These are phyloP conservation scores for Poecile atricapillus DNA, from an alignment of 2,113 vertebrate species.

Conservation along the genomic window DNA sequence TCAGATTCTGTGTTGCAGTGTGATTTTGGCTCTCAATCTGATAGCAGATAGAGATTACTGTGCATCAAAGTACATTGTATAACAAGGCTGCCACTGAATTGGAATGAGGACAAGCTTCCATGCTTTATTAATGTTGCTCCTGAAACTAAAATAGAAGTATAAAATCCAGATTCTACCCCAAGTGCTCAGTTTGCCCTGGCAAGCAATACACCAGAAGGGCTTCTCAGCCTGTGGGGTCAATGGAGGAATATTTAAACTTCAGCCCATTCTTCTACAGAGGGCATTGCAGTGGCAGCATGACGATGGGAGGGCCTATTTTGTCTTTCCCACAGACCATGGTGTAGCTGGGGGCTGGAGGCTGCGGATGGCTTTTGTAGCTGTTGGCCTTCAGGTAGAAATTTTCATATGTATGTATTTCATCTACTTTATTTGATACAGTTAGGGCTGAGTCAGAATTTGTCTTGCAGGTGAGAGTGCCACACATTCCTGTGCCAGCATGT, in stretches of 20 bases:
- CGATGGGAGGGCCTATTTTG: not conserved
- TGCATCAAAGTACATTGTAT: not conserved
- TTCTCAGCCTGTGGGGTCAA: not conserved
- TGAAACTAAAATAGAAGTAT: not conserved
- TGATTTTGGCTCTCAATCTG: not conserved
- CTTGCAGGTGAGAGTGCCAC: not conserved
- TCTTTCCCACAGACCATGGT: not conserved
- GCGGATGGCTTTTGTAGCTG: not conserved
- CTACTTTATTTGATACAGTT: not conserved
- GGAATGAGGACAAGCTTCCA: not conserved
- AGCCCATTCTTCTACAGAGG: not conserved
- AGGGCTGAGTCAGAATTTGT: not conserved
- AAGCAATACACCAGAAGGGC: not conserved
- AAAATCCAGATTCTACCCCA: not conserved
- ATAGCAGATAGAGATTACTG: not conserved
- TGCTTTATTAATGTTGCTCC: slow-evolving; percentile 6
- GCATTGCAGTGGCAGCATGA: not conserved
- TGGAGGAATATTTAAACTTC: not conserved
- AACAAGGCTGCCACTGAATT: not conserved
- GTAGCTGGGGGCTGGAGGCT: not conserved
- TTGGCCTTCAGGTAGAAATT: not conserved
- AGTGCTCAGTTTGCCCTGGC: not conserved
- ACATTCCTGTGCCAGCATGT: not conserved
- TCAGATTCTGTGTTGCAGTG: not conserved
- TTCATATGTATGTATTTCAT: not conserved